Evolutionary conservation across 2,797 vertebrate species (phyloP).

Genomic region (Erpetoichthys calabaricus): DNA sequence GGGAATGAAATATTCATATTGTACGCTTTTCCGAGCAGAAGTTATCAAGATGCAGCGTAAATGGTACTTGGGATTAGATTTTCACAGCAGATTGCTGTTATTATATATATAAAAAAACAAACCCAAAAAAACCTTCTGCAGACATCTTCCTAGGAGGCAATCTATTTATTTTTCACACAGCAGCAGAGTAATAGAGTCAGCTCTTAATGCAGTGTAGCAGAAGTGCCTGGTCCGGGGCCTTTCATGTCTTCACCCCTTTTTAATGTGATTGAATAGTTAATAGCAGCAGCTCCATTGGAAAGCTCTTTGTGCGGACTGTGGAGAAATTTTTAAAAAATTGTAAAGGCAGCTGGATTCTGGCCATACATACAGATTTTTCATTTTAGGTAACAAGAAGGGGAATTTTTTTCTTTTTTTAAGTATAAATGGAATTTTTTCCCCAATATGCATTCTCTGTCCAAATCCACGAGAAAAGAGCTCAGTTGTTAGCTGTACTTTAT

Average conservation of each 20-base stretch:
- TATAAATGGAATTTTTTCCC: too few relatives aligned
- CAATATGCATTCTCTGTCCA: too few relatives aligned
- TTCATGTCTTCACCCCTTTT: constrained; percentile 58
- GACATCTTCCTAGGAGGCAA: constrained; percentile 61
- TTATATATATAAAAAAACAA: constrained; percentile 43
- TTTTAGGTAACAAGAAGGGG: too few relatives aligned
- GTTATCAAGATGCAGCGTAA: constrained; percentile 57
- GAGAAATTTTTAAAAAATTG: neutral
- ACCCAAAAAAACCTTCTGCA: constrained; percentile 29
- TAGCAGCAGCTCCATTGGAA: constrained; percentile 58
- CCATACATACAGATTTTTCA: too few relatives aligned
- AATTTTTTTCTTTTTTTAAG: too few relatives aligned
- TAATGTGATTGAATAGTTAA: constrained; percentile 68
- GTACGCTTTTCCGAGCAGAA: constrained; percentile 54
- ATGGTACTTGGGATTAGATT: constrained; percentile 66
- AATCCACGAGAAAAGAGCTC: too few relatives aligned
- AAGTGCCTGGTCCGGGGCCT: constrained; percentile 63
- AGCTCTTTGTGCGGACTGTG: constrained; percentile 31
- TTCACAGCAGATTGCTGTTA: constrained; percentile 66
- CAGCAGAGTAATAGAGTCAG: constrained; percentile 40
- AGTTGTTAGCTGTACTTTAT: too few relatives aligned
- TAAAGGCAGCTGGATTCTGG: neutral
- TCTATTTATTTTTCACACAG: constrained; percentile 55
- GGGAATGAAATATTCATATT: constrained; percentile 63
- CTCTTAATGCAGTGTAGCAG: constrained; percentile 67